A percentile compares a stretch with the other conserved stretches of the same genome.
Evolutionary conservation across 2,113 vertebrate species (phyloP).

Genomic region (Leptodactylus fuscus): DNA sequence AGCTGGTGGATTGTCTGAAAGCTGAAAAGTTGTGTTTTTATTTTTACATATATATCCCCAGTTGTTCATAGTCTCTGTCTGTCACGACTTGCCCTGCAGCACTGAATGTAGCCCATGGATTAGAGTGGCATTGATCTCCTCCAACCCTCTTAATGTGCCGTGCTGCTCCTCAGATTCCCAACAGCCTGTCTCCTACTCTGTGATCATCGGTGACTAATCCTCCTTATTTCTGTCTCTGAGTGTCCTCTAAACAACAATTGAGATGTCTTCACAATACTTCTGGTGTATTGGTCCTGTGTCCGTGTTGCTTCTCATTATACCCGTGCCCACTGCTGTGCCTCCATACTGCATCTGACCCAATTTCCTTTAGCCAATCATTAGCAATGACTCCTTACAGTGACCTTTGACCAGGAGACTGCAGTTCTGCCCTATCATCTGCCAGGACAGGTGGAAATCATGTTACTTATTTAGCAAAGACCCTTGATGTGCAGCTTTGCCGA

Average conservation of each 20-base stretch:
- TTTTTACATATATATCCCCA: neutral
- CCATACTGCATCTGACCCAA: neutral
- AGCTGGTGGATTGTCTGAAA: no score
- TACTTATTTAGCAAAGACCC: neutral
- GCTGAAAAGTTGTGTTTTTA: no score
- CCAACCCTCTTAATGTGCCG: neutral
- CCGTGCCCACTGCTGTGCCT: neutral
- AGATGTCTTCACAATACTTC: neutral
- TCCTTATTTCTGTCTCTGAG: no score
- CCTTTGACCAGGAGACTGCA: constrained; percentile 30
- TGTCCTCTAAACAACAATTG: neutral
- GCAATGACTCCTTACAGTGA: neutral
- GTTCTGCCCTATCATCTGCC: neutral
- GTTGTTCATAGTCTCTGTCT: neutral
- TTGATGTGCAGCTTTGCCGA: constrained; percentile 44
- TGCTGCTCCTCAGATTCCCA: no score
- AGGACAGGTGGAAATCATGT: no score
- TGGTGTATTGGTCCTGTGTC: neutral
- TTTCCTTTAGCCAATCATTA: neutral
- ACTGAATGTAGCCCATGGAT: neutral
- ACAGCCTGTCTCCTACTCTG: no score
- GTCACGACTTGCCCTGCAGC: neutral
- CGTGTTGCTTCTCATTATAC: neutral
- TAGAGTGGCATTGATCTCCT: neutral
- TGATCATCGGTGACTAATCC: no score